A percentile compares a stretch with the other conserved stretches of the same genome.
Evolutionary conservation across 2,888 invertebrate species (phyloP).

Genomic region (Aelia acuminata): DNA sequence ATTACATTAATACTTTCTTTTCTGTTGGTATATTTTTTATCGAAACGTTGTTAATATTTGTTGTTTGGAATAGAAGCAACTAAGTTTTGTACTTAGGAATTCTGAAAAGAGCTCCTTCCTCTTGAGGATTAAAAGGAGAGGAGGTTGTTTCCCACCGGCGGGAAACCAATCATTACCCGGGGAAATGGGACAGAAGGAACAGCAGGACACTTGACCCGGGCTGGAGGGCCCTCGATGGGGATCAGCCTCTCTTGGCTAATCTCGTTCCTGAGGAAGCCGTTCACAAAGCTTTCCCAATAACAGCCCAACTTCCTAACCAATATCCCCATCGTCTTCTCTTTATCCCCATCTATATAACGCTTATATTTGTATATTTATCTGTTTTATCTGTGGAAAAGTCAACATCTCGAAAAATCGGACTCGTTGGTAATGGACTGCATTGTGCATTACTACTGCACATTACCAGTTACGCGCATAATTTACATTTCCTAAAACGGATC

Average conservation of each 20-base stretch:
- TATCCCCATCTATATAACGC: background rate
- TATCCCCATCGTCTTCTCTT: background rate
- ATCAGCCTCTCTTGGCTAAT: constrained; percentile 20
- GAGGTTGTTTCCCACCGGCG: background rate
- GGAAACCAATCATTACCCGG: constrained; percentile 22
- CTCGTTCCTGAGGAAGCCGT: background rate
- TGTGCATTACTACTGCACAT: too few relatives aligned
- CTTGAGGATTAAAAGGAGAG: background rate
- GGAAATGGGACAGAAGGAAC: constrained; percentile 28
- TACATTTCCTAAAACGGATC: too few relatives aligned
- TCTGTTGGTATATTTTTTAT: too few relatives aligned
- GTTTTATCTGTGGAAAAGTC: background rate
- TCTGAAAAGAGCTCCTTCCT: background rate
- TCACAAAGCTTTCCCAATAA: constrained; percentile 30
- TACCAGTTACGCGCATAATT: too few relatives aligned
- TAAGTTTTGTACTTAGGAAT: background rate
- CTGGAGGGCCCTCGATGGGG: constrained; percentile 12
- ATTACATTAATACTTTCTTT: too few relatives aligned
- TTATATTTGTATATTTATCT: background rate
- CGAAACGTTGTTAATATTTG: too few relatives aligned
- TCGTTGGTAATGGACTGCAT: too few relatives aligned
- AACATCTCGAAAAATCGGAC: too few relatives aligned
- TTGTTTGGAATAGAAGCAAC: too few relatives aligned
- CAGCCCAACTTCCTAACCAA: background rate
- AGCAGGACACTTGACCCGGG: background rate